Conservation (phyloP, 2,797 vertebrate genomes). For the Pangasius djambal region DNA sequence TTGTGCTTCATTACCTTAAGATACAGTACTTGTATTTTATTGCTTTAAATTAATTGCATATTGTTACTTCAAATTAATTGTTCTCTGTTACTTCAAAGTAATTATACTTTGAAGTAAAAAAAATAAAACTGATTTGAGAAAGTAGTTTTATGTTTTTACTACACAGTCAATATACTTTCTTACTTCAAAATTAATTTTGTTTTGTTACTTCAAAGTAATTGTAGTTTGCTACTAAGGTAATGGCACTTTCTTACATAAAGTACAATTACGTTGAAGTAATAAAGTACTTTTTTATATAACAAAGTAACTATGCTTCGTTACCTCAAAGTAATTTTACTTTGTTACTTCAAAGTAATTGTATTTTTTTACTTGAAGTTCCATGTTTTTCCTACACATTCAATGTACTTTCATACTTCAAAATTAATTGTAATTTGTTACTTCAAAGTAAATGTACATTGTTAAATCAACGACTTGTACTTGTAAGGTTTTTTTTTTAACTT, state of each 20-base stretch:
- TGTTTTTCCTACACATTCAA: not conserved
- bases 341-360: not conserved
- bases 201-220: not conserved
- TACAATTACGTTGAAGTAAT: not conserved
- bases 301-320: not conserved
- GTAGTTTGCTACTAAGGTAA: not conserved
- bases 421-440: not conserved
- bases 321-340: not conserved
- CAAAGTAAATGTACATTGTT: too few species aligned
- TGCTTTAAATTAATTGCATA: too few species aligned
- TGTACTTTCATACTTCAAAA: not conserved
- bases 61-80: too few species aligned
- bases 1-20: too few species aligned
- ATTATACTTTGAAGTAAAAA: too few species aligned
- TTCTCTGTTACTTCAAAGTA: too few species aligned
- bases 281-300: not conserved
- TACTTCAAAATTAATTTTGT: not conserved
- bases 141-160: too few species aligned
- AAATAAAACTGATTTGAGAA: not conserved
- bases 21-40: too few species aligned
- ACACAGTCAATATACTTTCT: too few species aligned
- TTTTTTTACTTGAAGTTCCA: too few species aligned
- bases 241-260: not conserved
- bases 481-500: too few species aligned
- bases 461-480: too few species aligned